A percentile compares a stretch with the other conserved stretches of the same genome.
These are phyloP conservation scores for Aulostomus chinensis DNA, from an alignment of 2,797 vertebrate species.

Conservation along the genomic window DNA sequence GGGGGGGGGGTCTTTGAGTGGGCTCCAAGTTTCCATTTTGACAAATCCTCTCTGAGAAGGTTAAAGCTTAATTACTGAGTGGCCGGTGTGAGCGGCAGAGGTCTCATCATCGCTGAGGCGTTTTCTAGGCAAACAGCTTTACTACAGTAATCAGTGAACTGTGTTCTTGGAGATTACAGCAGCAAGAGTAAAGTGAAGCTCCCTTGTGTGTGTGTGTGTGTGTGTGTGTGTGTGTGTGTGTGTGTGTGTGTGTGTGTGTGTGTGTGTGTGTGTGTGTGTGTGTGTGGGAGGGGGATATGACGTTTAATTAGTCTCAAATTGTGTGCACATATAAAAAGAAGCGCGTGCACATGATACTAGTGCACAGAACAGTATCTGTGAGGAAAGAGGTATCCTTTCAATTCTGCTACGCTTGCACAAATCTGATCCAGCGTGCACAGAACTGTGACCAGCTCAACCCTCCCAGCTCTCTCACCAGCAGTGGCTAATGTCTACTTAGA, in stretches of 20 bases:
- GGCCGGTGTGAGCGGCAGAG: constrained; percentile 59
- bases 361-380: not conserved
- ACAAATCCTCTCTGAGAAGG: constrained; percentile 82
- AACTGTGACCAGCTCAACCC: no score
- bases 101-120: constrained; percentile 59
- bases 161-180: constrained; percentile 72
- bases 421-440: no score
- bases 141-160: constrained; percentile 63
- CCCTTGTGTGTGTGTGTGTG: not conserved
- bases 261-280: not conserved
- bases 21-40: constrained; percentile 75
- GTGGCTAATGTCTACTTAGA: no score
- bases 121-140: constrained; percentile 67
- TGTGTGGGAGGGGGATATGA: not conserved
- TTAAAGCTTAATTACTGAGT: constrained; percentile 80
- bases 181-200: constrained; percentile 48
- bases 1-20: constrained; percentile 15
- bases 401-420: no score
- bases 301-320: not conserved
- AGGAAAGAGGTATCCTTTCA: no score
- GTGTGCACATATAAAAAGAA: not conserved
- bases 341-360: not conserved
- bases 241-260: not conserved
- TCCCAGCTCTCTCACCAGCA: no score
- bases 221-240: not conserved